Evolutionary conservation across 2,113 vertebrate species (phyloP).

Genomic region (Chascanopsetta lugubris): DNA sequence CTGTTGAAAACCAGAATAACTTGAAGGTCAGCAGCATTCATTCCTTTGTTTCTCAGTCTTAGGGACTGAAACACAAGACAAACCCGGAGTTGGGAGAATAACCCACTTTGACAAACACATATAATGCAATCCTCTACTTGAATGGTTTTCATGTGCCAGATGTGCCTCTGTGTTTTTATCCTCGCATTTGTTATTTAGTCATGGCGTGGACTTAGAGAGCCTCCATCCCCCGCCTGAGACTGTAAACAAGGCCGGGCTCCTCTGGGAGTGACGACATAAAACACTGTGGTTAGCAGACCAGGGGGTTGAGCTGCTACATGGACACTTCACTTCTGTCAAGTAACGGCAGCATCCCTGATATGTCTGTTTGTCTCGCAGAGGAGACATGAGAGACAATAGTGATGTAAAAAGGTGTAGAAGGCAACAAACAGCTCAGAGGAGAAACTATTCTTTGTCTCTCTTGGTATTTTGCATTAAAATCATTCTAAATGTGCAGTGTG

Average conservation of each 20-base stretch:
- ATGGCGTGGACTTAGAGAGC: constrained; percentile 55
- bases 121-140: constrained; percentile 53
- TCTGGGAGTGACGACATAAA: constrained; percentile 69
- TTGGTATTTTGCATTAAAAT: no score
- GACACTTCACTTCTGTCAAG: constrained; percentile 32
- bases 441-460: no score
- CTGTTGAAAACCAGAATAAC: constrained; percentile 41
- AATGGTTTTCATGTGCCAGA: constrained; percentile 60
- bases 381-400: constrained; percentile 29
- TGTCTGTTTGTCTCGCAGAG: constrained; percentile 41
- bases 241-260: constrained; percentile 69
- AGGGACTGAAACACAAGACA: constrained; percentile 42
- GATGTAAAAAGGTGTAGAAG: constrained; percentile 9
- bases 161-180: constrained; percentile 58
- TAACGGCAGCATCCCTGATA: constrained; percentile 54
- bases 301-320: constrained; percentile 49
- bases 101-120: constrained; percentile 59
- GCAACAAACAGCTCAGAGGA: background rate
- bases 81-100: constrained; percentile 20
- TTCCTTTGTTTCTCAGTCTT: constrained; percentile 44
- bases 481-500: no score
- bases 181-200: constrained; percentile 69
- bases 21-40: constrained; percentile 57
- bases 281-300: constrained; percentile 60
- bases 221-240: constrained; percentile 55